These are phyloP conservation scores for Adelphocoris suturalis DNA, from an alignment of 2,888 invertebrate genomes.

Conservation along the genomic window DNA sequence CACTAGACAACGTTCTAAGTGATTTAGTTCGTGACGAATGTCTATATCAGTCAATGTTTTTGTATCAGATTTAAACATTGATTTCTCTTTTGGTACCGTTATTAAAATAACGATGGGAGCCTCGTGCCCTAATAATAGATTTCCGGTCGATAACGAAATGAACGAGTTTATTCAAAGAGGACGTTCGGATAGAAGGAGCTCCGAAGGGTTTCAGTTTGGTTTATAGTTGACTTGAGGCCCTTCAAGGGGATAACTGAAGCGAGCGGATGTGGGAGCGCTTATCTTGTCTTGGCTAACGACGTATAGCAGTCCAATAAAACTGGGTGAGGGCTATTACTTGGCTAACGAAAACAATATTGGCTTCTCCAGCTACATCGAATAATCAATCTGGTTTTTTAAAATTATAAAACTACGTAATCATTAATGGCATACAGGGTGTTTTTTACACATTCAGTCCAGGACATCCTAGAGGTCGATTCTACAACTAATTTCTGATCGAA, in stretches of 20 bases:
- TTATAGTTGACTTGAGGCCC: slow-evolving; percentile 19
- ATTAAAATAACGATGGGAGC: background rate
- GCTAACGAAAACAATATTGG: background rate
- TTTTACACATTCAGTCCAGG: too few relatives aligned
- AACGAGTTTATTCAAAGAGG: slow-evolving; percentile 22
- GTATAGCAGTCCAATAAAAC: background rate
- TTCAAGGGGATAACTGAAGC: background rate
- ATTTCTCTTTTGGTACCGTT: background rate
- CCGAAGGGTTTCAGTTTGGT: slow-evolving; percentile 14
- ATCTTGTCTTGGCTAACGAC: background rate
- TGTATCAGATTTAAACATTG: background rate
- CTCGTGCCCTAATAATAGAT: slow-evolving; percentile 1
- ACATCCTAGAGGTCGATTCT: too few relatives aligned
- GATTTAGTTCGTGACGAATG: too few relatives aligned
- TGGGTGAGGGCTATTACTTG: background rate
- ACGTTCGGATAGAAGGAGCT: background rate
- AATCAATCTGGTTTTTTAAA: too few relatives aligned
- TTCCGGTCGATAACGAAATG: slow-evolving; percentile 27
- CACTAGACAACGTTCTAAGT: too few relatives aligned
- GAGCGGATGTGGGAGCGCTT: background rate
- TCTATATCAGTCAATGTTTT: too few relatives aligned
- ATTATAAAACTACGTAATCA: too few relatives aligned
- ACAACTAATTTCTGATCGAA: too few relatives aligned
- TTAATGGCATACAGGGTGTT: too few relatives aligned
- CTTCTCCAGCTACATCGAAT: too few relatives aligned